phyloP scores from a whole-genome alignment of 2,797 vertebrate genomes.

The Bovichtus diacanthus region DNA sequence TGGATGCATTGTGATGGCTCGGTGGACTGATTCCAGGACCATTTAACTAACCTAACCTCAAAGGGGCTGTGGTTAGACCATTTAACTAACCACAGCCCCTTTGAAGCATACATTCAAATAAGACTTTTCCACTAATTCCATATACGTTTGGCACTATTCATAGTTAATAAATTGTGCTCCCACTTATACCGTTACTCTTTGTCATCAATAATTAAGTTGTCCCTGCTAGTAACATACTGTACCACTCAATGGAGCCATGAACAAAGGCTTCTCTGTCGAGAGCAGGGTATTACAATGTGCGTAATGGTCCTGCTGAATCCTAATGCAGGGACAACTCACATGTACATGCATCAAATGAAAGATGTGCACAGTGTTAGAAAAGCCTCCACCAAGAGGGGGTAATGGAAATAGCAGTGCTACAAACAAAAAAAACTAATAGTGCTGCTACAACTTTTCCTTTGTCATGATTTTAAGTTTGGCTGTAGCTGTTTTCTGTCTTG shows the following conservation, averaged over 20 bases:
- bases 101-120: conserved; percentile 17
- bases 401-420: conserved; percentile 29
- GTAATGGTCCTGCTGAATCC: conserved; percentile 51
- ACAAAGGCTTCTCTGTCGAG: conserved; percentile 51
- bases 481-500: not conserved
- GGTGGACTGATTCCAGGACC: conserved; percentile 7
- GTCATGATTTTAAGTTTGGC: not conserved
- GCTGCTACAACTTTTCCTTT: conserved; percentile 1
- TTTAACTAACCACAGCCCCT: no score
- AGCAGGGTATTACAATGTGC: conserved; percentile 37
- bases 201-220: conserved; percentile 66
- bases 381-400: conserved; percentile 7
- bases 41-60: no score
- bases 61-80: no score
- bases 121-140: conserved; percentile 24
- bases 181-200: conserved; percentile 43
- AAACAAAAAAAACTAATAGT: not conserved
- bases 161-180: conserved; percentile 27
- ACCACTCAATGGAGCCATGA: conserved; percentile 52
- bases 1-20: conserved; percentile 23
- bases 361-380: conserved; percentile 27
- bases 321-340: conserved; percentile 47
- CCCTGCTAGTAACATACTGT: conserved; percentile 45
- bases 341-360: conserved; percentile 41
- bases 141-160: conserved; percentile 34